A percentile compares a stretch with the other conserved stretches of the same genome.
Evolutionary conservation across 2,888 invertebrate genomes (phyloP).

Genomic region (Ferdinandea cuprea): DNA sequence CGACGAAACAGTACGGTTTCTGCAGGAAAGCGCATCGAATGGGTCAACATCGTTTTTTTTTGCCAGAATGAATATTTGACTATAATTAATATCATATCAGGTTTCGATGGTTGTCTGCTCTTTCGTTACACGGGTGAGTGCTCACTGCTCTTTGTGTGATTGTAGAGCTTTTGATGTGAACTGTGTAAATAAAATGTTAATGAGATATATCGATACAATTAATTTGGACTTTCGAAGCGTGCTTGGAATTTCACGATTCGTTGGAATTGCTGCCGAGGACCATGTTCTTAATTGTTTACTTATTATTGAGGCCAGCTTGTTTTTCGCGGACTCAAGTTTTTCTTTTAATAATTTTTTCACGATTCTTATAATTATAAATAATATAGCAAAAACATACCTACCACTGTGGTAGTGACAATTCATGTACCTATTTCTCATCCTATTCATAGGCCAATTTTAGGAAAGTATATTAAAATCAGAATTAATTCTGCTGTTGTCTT

Average conservation of each 20-base stretch:
- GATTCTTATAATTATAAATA: too few relatives aligned
- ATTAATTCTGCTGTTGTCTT: too few relatives aligned
- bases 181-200: conserved; percentile 48
- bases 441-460: too few relatives aligned
- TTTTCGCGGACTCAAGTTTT: background rate
- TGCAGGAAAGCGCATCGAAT: background rate
- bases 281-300: conserved; percentile 30
- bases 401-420: too few relatives aligned
- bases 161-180: background rate
- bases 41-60: conserved; percentile 47
- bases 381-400: too few relatives aligned
- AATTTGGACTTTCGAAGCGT: conserved; percentile 48
- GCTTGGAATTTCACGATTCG: conserved; percentile 27
- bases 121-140: conserved; percentile 7
- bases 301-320: conserved; percentile 5
- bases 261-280: conserved; percentile 9
- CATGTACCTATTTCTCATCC: too few relatives aligned
- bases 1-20: conserved; percentile 6
- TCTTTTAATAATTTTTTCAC: too few relatives aligned
- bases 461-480: too few relatives aligned
- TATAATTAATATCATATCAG: conserved; percentile 65
- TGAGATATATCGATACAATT: conserved; percentile 60
- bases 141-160: background rate
- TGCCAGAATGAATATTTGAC: conserved; percentile 59
- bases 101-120: conserved; percentile 38